Conservation (phyloP, 2,888 invertebrate genomes). For the Amphipoea lucens region DNA sequence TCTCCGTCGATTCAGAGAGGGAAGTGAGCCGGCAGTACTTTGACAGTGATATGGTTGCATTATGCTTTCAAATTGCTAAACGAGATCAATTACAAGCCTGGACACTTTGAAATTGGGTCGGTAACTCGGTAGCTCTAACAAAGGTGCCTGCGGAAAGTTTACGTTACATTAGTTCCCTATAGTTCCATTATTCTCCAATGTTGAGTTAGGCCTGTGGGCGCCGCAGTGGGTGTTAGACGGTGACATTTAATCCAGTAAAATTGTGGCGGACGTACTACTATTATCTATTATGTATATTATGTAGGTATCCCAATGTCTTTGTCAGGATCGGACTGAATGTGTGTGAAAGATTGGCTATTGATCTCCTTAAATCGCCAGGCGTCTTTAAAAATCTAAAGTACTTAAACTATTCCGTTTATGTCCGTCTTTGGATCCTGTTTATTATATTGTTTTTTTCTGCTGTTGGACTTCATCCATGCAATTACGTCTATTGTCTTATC, state of each 20-base stretch:
- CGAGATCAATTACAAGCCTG: constrained; percentile 37
- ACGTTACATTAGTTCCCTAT: constrained; percentile 31
- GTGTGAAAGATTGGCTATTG: not conserved
- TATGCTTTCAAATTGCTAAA: constrained; percentile 43
- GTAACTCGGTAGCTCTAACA: constrained; percentile 16
- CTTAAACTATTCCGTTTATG: not conserved
- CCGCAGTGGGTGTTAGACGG: constrained; percentile 1
- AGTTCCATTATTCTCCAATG: constrained; percentile 25
- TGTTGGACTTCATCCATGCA: not conserved
- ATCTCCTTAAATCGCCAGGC: not conserved
- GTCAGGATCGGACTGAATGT: not conserved
- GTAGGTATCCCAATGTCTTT: not conserved
- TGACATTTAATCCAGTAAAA: constrained; percentile 9
- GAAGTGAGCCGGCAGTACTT: constrained; percentile 16
- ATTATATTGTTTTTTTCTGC: not conserved
- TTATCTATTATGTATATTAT: not conserved
- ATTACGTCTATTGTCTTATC: not conserved
- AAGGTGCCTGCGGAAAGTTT: constrained; percentile 33
- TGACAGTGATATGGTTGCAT: constrained; percentile 28
- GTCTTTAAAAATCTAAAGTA: not conserved
- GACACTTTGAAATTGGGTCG: constrained; percentile 36
- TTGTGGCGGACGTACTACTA: not conserved
- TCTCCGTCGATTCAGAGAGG: constrained; percentile 21
- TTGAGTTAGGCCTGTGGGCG: constrained; percentile 13
- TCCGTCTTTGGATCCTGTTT: not conserved